phyloP scores from a whole-genome alignment of 2,888 invertebrate genomes.

The Trachelus stipa region DNA sequence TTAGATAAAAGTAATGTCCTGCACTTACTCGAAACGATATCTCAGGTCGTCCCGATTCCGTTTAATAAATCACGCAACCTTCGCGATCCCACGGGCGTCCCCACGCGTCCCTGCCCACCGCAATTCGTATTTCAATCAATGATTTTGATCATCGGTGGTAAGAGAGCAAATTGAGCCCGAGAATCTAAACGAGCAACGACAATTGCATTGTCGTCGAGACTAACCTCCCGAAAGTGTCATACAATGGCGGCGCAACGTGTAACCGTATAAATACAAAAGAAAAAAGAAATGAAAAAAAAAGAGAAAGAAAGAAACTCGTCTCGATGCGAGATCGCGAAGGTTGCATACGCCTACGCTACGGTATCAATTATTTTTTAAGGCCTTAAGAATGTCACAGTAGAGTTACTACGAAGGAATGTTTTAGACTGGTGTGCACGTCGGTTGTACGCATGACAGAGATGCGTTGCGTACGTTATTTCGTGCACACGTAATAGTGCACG shows the following conservation, averaged over 20 bases:
- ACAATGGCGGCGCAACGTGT: background rate
- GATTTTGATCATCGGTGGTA: background rate
- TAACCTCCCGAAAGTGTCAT: background rate
- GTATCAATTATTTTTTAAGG: conserved; percentile 46
- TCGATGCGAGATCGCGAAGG: conserved; percentile 6
- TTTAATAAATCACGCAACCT: background rate
- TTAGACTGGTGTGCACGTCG: conserved; percentile 19
- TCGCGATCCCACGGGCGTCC: background rate
- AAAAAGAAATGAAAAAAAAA: background rate
- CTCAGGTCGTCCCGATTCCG: conserved; percentile 3
- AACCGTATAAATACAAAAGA: background rate
- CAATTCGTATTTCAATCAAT: background rate
- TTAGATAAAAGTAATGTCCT: conserved; percentile 28
- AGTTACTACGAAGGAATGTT: conserved; percentile 62
- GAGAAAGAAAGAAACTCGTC: background rate
- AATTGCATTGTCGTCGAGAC: background rate
- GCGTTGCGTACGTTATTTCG: background rate
- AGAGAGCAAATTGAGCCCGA: background rate
- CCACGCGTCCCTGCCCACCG: background rate
- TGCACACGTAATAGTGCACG: background rate
- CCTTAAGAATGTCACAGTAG: conserved; percentile 63
- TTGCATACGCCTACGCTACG: conserved; percentile 9
- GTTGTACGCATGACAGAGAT: background rate
- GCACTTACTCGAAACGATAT: conserved; percentile 25
- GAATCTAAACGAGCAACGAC: background rate